phyloP scores from a whole-genome alignment of 2,888 invertebrate genomes.

The Eueremaeus valkanovi region DNA sequence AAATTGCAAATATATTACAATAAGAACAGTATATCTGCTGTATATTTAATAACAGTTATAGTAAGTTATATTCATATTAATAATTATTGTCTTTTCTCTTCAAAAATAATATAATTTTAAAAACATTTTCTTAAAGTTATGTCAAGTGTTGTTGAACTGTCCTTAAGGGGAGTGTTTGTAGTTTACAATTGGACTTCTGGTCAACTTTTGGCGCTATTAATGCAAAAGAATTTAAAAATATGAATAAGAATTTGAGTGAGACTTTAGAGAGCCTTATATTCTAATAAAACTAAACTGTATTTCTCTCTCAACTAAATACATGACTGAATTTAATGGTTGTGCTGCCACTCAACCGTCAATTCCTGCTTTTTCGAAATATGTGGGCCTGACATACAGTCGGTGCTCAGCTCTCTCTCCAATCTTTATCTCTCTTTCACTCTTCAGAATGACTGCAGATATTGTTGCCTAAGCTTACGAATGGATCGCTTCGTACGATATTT shows the following conservation, averaged over 20 bases:
- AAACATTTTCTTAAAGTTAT: neutral
- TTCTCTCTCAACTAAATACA: conserved; percentile 19
- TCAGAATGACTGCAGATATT: neutral
- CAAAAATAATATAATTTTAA: neutral
- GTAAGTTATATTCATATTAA: neutral
- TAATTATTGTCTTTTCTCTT: neutral
- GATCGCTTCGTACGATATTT: neutral
- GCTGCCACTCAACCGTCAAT: conserved; percentile 34
- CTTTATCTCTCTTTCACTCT: neutral
- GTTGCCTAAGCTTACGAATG: neutral
- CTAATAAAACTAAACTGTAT: neutral
- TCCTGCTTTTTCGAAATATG: conserved; percentile 31
- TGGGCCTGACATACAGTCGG: conserved; percentile 16
- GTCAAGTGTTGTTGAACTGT: conserved; percentile 28
- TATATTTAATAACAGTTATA: neutral
- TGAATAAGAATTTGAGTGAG: neutral
- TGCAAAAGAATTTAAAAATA: neutral
- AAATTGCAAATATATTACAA: too few species aligned
- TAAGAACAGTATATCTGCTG: neutral
- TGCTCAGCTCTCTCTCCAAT: neutral
- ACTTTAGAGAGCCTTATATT: neutral
- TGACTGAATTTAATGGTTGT: conserved; percentile 34
- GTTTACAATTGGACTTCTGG: neutral
- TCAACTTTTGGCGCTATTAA: conserved; percentile 13
- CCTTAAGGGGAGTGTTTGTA: conserved; percentile 17